Conservation (phyloP, 2,888 invertebrate species). For the Noctua janthina region DNA sequence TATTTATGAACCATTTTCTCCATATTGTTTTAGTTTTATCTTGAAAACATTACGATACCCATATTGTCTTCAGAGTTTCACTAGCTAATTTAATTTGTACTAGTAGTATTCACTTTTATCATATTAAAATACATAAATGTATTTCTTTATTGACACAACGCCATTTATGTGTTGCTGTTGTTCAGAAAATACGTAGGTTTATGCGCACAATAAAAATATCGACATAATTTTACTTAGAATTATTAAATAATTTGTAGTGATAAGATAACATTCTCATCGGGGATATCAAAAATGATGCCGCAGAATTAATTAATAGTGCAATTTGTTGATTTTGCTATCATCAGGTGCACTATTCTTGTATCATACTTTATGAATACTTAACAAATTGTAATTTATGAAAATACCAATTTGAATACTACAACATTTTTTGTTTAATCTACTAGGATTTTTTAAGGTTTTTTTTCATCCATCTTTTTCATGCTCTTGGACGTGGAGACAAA, state of each 20-base stretch:
- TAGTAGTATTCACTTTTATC: too few species aligned
- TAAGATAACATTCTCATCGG: not conserved
- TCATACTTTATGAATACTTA: not conserved
- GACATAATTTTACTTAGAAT: too few species aligned
- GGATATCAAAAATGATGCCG: not conserved
- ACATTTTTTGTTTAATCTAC: too few species aligned
- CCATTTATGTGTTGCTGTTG: too few species aligned
- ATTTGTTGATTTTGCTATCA: not conserved
- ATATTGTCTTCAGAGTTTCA: too few species aligned
- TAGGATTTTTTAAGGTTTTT: too few species aligned
- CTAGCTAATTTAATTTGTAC: too few species aligned
- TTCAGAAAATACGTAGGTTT: too few species aligned
- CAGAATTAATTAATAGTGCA: not conserved
- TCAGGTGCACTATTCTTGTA: not conserved
- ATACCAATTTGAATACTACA: too few species aligned
- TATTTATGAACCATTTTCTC: not conserved
- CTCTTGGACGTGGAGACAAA: not conserved
- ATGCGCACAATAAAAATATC: too few species aligned
- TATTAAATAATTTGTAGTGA: not conserved
- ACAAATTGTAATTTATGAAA: not conserved
- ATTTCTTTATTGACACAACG: too few species aligned
- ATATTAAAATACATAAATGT: too few species aligned
- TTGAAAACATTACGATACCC: not conserved
- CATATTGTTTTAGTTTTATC: not conserved
- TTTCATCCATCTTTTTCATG: not conserved